These are phyloP conservation scores for Podocnemis expansa DNA, from an alignment of 2,113 vertebrate genomes.

Conservation along the genomic window DNA sequence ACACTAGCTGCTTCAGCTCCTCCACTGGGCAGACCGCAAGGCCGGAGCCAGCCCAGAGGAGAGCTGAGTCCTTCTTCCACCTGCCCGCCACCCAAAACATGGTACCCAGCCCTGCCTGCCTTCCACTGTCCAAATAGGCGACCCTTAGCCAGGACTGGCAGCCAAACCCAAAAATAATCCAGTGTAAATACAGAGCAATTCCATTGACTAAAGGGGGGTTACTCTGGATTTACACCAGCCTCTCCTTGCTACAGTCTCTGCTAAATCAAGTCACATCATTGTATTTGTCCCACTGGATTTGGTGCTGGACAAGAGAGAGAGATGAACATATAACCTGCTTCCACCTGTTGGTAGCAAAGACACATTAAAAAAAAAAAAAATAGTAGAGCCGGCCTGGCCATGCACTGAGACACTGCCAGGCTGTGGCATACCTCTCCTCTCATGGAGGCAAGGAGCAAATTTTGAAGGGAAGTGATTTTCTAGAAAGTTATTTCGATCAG, in stretches of 20 bases:
- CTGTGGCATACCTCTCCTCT: background rate
- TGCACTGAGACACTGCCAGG: too few relatives aligned
- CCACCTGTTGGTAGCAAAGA: background rate
- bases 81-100: too few relatives aligned
- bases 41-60: background rate
- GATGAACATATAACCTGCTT: background rate
- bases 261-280: background rate
- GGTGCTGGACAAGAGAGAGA: background rate
- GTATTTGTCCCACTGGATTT: background rate
- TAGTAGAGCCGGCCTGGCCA: too few relatives aligned
- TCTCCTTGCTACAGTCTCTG: too few relatives aligned
- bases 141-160: background rate
- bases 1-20: background rate
- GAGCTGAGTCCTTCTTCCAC: too few relatives aligned
- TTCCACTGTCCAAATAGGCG: background rate
- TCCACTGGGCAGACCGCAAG: too few relatives aligned
- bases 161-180: accelerated
- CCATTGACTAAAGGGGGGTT: background rate
- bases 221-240: background rate
- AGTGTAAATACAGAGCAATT: background rate
- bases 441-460: background rate
- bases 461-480: background rate
- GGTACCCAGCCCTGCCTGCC: too few relatives aligned
- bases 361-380: too few relatives aligned
- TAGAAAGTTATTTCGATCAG: background rate